Percentiles rank a stretch among this genome's conserved stretches.
Evolutionary conservation across 2,113 vertebrate genomes (phyloP).

Genomic region (Equus przewalskii): DNA sequence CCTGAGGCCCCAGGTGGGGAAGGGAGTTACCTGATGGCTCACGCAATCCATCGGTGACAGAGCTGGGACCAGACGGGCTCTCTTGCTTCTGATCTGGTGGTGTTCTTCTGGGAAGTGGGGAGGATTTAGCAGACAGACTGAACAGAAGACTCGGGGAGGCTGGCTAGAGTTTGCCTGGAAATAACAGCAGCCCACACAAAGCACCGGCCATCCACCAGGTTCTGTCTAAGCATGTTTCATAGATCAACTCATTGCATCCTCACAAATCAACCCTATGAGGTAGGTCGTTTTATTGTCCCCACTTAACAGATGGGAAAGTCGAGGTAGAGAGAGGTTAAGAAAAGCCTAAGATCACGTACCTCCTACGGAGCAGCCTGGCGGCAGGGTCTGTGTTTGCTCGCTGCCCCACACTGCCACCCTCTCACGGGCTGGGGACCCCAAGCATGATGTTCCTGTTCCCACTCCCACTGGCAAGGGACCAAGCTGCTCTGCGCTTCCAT

Average conservation of each 20-base stretch:
- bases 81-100: background rate
- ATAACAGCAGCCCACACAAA: background rate
- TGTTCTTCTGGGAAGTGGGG: background rate
- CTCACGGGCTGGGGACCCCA: slow-evolving; percentile 83
- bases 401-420: slow-evolving; percentile 55
- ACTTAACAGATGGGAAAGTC: background rate
- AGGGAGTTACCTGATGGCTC: background rate
- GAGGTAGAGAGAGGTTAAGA: background rate
- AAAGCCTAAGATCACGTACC: background rate
- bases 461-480: background rate
- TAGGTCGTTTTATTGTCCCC: background rate
- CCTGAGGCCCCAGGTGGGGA: background rate
- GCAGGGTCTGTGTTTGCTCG: background rate
- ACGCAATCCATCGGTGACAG: background rate
- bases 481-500: background rate
- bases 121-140: background rate
- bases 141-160: background rate
- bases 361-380: background rate
- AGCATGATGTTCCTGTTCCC: too few species aligned
- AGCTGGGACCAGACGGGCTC: background rate
- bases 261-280: background rate
- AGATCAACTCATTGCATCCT: background rate
- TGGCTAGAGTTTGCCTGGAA: background rate
- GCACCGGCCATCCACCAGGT: background rate
- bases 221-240: background rate